Evolutionary conservation across 2,113 vertebrate species (phyloP).

Genomic region (Mastomys natalensis): DNA sequence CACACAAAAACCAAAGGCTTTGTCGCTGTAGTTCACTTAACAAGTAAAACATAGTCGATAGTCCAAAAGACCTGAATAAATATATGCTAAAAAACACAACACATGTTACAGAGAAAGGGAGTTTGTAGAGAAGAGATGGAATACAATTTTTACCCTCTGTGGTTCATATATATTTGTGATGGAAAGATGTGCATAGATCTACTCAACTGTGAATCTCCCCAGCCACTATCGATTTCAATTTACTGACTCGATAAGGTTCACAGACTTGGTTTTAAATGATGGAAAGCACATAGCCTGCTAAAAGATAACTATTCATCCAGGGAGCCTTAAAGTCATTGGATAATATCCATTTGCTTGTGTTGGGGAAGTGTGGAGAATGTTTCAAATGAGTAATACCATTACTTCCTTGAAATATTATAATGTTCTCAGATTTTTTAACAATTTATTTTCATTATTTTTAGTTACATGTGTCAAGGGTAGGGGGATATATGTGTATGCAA

Average conservation of each 20-base stretch:
- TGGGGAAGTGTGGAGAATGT: background rate
- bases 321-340: background rate
- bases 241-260: conserved; percentile 49
- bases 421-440: background rate
- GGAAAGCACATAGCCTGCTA: background rate
- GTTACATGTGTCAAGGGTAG: background rate
- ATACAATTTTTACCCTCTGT: background rate
- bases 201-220: background rate
- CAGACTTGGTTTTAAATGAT: conserved; percentile 28
- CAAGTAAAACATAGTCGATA: background rate
- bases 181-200: background rate
- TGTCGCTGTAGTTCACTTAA: background rate
- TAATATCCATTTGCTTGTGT: conserved; percentile 32
- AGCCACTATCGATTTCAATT: conserved; percentile 63
- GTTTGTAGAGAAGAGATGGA: background rate
- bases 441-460: background rate
- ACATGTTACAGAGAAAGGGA: background rate
- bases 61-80: conserved; percentile 24
- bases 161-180: background rate
- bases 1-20: background rate
- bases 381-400: background rate
- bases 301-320: conserved; percentile 53
- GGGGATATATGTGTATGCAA: background rate
- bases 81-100: background rate
- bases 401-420: background rate